Conservation (phyloP, 2,113 vertebrate species). For the Crotalus helleri region DNA sequence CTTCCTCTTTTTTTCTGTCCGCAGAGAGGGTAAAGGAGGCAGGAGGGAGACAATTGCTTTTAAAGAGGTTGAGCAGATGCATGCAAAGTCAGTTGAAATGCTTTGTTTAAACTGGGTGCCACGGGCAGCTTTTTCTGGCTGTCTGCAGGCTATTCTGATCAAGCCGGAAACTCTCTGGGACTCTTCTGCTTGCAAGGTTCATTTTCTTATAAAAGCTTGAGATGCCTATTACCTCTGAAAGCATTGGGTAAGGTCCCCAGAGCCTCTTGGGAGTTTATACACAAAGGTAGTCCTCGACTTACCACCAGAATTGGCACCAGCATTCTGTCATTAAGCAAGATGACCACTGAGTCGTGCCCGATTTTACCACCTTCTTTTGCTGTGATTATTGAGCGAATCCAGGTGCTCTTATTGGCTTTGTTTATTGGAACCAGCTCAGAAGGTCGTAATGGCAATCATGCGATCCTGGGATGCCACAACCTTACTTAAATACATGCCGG, state of each 20-base stretch:
- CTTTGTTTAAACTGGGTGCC: background rate
- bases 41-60: background rate
- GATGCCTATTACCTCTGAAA: too few species aligned
- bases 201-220: background rate
- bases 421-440: background rate
- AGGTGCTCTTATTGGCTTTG: background rate
- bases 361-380: background rate
- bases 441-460: background rate
- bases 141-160: background rate
- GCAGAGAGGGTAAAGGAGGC: background rate
- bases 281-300: background rate
- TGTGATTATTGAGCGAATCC: background rate
- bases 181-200: background rate
- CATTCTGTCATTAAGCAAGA: background rate
- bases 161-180: background rate
- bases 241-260: too few species aligned
- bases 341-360: too few species aligned
- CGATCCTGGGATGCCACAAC: background rate
- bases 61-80: background rate
- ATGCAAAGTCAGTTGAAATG: background rate
- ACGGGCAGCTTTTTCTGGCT: background rate
- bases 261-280: too few species aligned
- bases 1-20: background rate
- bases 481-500: background rate
- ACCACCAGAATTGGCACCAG: background rate